Evolutionary conservation across 2,797 vertebrate genomes (phyloP).

Genomic region (Malacoraja senta): DNA sequence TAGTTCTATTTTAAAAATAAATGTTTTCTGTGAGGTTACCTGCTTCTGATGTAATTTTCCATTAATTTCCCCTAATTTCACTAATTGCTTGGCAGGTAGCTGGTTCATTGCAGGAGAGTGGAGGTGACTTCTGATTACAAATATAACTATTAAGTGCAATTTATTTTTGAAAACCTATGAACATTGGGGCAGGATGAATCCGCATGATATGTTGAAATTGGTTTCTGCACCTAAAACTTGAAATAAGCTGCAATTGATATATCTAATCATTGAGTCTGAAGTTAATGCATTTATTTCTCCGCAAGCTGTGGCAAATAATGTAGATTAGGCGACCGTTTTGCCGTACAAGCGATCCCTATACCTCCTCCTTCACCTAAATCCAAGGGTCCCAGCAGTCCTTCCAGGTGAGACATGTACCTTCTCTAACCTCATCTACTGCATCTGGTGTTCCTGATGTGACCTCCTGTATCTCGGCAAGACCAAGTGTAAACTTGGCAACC

Average conservation of each 20-base stretch:
- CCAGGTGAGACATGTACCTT: no score
- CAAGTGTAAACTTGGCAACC: no score
- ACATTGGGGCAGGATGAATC: not conserved
- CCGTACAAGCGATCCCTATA: no score
- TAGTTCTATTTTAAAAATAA: not conserved
- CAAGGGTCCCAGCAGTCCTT: no score
- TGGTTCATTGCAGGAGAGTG: not conserved
- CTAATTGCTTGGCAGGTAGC: not conserved
- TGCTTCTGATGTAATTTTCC: not conserved
- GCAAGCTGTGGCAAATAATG: no score
- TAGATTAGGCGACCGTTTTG: no score
- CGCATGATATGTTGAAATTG: not conserved
- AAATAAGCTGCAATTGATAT: not conserved
- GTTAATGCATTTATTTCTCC: not conserved
- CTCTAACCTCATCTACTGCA: no score
- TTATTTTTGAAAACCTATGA: no score
- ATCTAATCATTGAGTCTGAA: not conserved
- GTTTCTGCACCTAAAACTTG: not conserved
- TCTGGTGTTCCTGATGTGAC: no score
- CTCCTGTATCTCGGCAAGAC: no score
- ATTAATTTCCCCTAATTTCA: not conserved
- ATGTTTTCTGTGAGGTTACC: not conserved
- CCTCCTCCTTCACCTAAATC: no score
- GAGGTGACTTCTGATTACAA: not conserved
- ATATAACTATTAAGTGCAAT: not conserved